Percentiles rank a stretch among this genome's conserved stretches.
Evolutionary conservation across 1,140 invertebrate genomes (phyloP).

Genomic region (Armadillidium nasatum): DNA sequence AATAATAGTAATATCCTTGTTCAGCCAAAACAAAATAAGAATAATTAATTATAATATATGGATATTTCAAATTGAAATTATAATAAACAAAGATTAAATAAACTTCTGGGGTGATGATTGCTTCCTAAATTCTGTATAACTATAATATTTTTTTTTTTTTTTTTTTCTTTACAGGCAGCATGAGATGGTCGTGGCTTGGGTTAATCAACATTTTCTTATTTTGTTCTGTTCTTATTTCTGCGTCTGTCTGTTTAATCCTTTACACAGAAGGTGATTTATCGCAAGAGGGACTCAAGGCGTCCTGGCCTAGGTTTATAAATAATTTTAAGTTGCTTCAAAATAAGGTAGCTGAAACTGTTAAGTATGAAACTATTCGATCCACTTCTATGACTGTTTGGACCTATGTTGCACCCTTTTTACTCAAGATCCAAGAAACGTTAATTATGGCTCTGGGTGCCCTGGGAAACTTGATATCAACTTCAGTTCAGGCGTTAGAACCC

Average conservation of each 20-base stretch:
- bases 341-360: neutral
- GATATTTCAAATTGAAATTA: too few species aligned
- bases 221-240: neutral
- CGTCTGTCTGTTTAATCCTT: neutral
- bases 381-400: neutral
- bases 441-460: neutral
- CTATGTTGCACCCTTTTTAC: neutral
- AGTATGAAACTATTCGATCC: neutral
- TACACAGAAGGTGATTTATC: neutral
- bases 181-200: neutral
- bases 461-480: neutral
- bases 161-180: neutral
- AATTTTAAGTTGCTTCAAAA: neutral
- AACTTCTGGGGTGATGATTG: too few species aligned
- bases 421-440: neutral
- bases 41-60: too few species aligned
- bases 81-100: too few species aligned
- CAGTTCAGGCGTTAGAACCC: neutral
- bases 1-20: too few species aligned
- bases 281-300: neutral
- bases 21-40: too few species aligned
- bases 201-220: neutral
- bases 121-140: too few species aligned
- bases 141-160: too few species aligned
- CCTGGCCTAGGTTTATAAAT: neutral